Evolutionary conservation across 2,113 vertebrate species (phyloP), one percentile per base, ranked within the genome.

Genomic region (Syngnathoides biaculeatus): DNA sequence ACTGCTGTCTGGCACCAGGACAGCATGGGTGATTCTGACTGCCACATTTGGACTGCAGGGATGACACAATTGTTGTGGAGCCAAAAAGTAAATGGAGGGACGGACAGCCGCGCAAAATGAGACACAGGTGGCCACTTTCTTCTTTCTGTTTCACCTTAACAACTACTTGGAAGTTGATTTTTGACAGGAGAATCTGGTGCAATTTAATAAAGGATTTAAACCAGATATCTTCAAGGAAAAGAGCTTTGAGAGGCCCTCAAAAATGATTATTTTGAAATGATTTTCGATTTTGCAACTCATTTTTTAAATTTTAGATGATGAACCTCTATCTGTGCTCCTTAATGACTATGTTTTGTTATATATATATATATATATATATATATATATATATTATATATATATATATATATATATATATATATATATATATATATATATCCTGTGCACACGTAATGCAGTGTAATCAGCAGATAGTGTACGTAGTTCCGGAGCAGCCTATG

Each of bases 1-100:
- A 58, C 55, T 11, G 20, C 22, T 27, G 4, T 42, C 30, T 76
- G 64, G 59, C 67, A 55, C 11, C n/a, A 40, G 19, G 12, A 60
- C 14, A 55, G 24, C 6, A 4, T 2, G 30, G 22, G 10, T 43
- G 52, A 43, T 19, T 60, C n/a, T 17, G 61, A 12, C 35, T 40
- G 50, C 15, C n/a, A n/a, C 40, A 22, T 56, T 47, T 57, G 24
- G 55, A 50, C 57, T 56, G 14, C 11, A n/a, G 8, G 0, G 56
- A 73, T 14, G 17, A 26, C n/a, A 10, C 5, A 50, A 30, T 43
- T 52, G n/a, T 35, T 62, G 14, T 11, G 43, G 43, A 0, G 22
- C 57, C 42, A 65, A 20, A 66, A 30, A 53, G 47, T 17, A 40
- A 55, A 58, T 40, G 38, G 24, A 67, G 13, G 24, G 17, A 12